Evolutionary conservation across 2,888 invertebrate species (phyloP).

Genomic region (Campaea margaritaria): DNA sequence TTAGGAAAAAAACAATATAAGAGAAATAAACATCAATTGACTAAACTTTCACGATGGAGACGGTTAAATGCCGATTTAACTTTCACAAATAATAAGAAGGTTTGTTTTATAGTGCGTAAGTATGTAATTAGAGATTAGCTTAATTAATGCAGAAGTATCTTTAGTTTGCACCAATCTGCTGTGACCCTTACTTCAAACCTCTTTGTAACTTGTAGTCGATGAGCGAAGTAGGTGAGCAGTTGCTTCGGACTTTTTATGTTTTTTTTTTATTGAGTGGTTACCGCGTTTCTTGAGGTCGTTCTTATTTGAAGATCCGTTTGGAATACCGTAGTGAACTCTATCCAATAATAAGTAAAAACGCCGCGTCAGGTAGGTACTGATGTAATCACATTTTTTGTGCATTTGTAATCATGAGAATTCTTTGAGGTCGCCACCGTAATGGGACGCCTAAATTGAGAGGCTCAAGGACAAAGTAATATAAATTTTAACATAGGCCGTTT

Average conservation of each 20-base stretch:
- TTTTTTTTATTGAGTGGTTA: conserved; percentile 10
- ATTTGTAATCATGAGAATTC: conserved; percentile 36
- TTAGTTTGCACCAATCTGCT: not conserved
- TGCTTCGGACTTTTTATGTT: not conserved
- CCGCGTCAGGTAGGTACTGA: conserved; percentile 36
- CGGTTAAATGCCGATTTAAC: too few relatives aligned
- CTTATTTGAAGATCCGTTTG: conserved; percentile 43
- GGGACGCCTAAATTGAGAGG: conserved; percentile 32
- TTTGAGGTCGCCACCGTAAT: conserved; percentile 37
- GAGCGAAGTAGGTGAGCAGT: not conserved
- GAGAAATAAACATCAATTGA: too few relatives aligned
- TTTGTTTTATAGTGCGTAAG: too few relatives aligned
- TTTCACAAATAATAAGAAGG: too few relatives aligned
- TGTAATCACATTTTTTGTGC: conserved; percentile 45
- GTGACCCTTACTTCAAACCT: not conserved
- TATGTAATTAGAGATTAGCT: too few relatives aligned
- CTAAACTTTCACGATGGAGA: too few relatives aligned
- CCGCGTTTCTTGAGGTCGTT: conserved; percentile 36
- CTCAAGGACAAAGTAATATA: conserved; percentile 33
- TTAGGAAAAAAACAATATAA: too few relatives aligned
- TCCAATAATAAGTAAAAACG: conserved; percentile 29
- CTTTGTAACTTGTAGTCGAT: not conserved
- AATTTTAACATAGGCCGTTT: conserved; percentile 7
- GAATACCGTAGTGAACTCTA: conserved; percentile 40
- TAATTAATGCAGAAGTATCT: not conserved